Conservation (phyloP, 2,888 invertebrate genomes). For the Tetheella fluctuosa region DNA sequence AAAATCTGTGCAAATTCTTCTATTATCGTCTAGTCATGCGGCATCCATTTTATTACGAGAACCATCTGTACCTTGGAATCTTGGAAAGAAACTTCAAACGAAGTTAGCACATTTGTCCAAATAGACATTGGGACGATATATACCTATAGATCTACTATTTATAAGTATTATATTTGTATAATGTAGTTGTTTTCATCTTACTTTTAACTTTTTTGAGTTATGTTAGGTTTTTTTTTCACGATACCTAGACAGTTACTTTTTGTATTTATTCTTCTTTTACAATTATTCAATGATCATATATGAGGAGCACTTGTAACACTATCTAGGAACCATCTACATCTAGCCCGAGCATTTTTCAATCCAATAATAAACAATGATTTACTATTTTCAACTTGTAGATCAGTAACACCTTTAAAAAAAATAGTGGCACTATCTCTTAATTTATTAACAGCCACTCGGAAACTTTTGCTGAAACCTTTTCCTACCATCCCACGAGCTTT, state of each 20-base stretch:
- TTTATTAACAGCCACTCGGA: background rate
- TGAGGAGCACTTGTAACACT: too few relatives aligned
- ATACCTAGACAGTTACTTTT: too few relatives aligned
- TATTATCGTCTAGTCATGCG: background rate
- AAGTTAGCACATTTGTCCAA: conserved; percentile 5
- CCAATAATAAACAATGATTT: too few relatives aligned
- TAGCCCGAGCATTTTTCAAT: too few relatives aligned
- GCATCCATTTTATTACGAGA: background rate
- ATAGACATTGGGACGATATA: background rate
- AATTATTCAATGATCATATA: too few relatives aligned
- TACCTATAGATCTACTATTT: background rate
- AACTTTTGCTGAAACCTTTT: background rate
- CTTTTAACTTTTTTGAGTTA: too few relatives aligned
- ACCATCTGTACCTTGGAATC: background rate
- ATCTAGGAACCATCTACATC: too few relatives aligned
- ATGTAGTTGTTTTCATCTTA: background rate
- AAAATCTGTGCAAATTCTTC: background rate
- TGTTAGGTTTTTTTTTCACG: too few relatives aligned
- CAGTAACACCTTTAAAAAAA: too few relatives aligned
- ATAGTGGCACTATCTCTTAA: too few relatives aligned
- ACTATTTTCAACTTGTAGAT: too few relatives aligned
- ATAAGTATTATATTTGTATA: background rate
- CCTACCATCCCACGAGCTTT: background rate
- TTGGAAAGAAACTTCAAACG: conserved; percentile 6
- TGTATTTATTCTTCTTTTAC: too few relatives aligned